Conservation (phyloP, 2,113 vertebrate species). For the Cavia porcellus region DNA sequence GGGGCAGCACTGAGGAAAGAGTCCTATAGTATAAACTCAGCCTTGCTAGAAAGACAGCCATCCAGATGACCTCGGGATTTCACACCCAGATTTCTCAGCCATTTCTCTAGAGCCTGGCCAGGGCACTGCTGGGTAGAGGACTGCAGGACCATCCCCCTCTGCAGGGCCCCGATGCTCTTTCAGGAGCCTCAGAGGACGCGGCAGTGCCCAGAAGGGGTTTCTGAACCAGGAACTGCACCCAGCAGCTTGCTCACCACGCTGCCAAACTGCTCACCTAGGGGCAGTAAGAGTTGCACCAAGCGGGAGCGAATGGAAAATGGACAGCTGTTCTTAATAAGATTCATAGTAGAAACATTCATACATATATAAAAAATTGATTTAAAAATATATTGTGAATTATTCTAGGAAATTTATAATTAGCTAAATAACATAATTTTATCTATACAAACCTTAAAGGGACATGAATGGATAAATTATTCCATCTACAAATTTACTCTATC, state of each 20-base stretch:
- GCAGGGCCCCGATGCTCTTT: background rate
- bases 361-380: slow-evolving; percentile 70
- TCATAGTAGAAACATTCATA: slow-evolving; percentile 75
- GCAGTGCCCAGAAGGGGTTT: background rate
- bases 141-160: background rate
- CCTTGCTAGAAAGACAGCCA: background rate
- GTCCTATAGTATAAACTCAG: background rate
- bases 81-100: background rate
- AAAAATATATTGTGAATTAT: slow-evolving; percentile 80
- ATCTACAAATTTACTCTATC: slow-evolving; percentile 40
- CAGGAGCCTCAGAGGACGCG: background rate
- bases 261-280: background rate
- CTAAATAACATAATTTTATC: slow-evolving; percentile 70
- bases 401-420: slow-evolving; percentile 71
- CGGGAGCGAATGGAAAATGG: slow-evolving; percentile 36
- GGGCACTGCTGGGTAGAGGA: background rate
- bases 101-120: background rate
- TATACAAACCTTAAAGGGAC: slow-evolving; percentile 58
- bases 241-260: background rate
- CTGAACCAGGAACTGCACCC: slow-evolving; percentile 17
- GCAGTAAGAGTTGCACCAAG: background rate
- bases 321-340: slow-evolving; percentile 33
- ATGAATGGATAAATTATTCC: slow-evolving; percentile 69
- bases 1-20: background rate
- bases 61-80: background rate